These are phyloP conservation scores for Tetragonula carbonaria DNA, from an alignment of 2,888 invertebrate genomes.

Conservation along the genomic window DNA sequence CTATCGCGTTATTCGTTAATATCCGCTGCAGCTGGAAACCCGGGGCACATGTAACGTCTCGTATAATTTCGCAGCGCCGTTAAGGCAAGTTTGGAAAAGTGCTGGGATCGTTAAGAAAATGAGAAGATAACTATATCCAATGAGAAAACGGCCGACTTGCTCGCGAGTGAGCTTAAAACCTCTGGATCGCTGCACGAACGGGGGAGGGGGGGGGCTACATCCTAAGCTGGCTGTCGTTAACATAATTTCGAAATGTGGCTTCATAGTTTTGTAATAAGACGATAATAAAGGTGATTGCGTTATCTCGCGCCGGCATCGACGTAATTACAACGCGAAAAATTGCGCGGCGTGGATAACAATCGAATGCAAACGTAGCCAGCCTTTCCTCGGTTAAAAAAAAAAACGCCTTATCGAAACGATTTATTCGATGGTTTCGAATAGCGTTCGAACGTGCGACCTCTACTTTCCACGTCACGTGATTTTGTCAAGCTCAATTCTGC, in stretches of 20 bases:
- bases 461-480: background rate
- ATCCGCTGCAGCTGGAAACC: background rate
- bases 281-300: conserved; percentile 48
- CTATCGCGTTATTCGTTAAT: conserved; percentile 7
- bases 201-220: too few relatives aligned
- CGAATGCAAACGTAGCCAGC: conserved; percentile 10
- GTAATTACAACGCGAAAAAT: conserved; percentile 35
- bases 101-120: conserved; percentile 51
- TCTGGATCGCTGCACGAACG: too few relatives aligned
- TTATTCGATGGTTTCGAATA: background rate
- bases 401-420: background rate
- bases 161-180: background rate
- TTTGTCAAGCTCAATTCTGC: background rate
- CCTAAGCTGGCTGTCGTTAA: conserved; percentile 37
- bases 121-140: conserved; percentile 56
- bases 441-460: background rate
- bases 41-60: conserved; percentile 16
- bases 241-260: conserved; percentile 50
- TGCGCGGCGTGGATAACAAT: conserved; percentile 4
- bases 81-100: conserved; percentile 53
- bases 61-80: conserved; percentile 42
- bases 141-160: conserved; percentile 16
- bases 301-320: conserved; percentile 40
- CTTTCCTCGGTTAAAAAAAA: too few relatives aligned
- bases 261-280: conserved; percentile 31